Conservation (phyloP, 2,797 vertebrate species). For the Sorex maritimensis region DNA sequence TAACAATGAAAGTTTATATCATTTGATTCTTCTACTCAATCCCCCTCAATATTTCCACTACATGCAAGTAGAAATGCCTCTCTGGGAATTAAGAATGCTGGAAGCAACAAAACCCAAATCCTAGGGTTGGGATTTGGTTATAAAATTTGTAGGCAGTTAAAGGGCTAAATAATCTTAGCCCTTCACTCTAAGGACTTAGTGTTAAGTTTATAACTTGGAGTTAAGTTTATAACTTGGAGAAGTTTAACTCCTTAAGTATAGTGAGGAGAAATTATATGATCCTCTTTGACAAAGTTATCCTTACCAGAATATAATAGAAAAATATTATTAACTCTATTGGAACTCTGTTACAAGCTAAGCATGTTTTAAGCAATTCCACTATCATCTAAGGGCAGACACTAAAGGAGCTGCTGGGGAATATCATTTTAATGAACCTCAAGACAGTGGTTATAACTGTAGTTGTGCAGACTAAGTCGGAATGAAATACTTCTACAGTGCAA, state of each 20-base stretch:
- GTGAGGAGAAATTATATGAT: neutral
- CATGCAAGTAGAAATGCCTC: conserved; percentile 4
- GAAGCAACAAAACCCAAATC: neutral
- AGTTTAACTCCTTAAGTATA: conserved; percentile 22
- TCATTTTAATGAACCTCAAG: conserved; percentile 1
- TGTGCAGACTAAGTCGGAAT: neutral
- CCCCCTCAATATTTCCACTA: neutral
- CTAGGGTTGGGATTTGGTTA: conserved; percentile 1
- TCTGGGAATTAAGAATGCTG: neutral
- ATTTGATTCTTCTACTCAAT: neutral
- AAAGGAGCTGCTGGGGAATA: neutral
- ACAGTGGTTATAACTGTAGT: conserved; percentile 24
- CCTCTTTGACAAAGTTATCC: conserved; percentile 44
- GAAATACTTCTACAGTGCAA: neutral
- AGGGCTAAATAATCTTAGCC: neutral
- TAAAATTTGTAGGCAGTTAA: conserved; percentile 17
- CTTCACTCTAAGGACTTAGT: neutral
- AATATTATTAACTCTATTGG: neutral
- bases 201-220: neutral
- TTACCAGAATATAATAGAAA: conserved; percentile 33
- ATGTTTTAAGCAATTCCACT: conserved; percentile 48
- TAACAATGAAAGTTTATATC: neutral
- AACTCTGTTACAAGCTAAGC: conserved; percentile 14
- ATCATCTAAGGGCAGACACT: neutral
- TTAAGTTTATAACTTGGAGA: conserved; percentile 9